Base-by-base conservation (phyloP, 2,888 invertebrate genomes). In the Rhagonycha fulva region DNA sequence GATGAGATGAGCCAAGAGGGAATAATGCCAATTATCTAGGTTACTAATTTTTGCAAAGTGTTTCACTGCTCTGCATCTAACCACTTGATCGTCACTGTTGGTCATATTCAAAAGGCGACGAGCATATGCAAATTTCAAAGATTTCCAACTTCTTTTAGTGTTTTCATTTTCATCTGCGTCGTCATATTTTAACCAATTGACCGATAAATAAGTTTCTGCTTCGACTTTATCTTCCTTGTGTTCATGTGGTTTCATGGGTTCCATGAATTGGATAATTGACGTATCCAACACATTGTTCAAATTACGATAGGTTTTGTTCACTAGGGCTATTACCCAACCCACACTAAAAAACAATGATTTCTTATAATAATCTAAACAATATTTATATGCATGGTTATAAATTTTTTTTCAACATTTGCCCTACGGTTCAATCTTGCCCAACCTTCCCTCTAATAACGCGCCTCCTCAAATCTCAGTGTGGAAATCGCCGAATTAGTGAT, bases 1-100 rank as follows among this genome's bases (percentile, higher is more conserved):
- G 81, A 95, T 90, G 79, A 94, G 93, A 87, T 96, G 95, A 5
- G 96, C 95, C 76, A 97, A 89, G 83, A 94, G 92, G 71, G 85
- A 83, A 80, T 83, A 87, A 79, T 88, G 87, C 87, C 87, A 88
- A 73, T 84, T 80, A 68, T 86, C 84, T 63, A 94, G 89, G 83
- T 92, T 90, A 84, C 92, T 92, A 80, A 94, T 90, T 32, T 90
- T 89, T 1, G 93, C 92, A 14, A 95, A 87, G 76, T 92, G 91
- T 70, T 91, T 89, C 0, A 94, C 87, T 0, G 95, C 94, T 82
- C 91, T 90, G 69, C 90, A 88, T 9, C 93, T 89, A 79, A 93
- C 91, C 72, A 89, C 88, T 78, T 88, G 89, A 78, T 90, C 90
- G n/a, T 93, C 93, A 78, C 90, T 90, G 79, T 91, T 91, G 32